Percentiles rank a stretch among this genome's conserved stretches.
These are phyloP conservation scores for Amiota minor DNA, from an alignment of 2,888 invertebrate genomes.

Conservation along the genomic window DNA sequence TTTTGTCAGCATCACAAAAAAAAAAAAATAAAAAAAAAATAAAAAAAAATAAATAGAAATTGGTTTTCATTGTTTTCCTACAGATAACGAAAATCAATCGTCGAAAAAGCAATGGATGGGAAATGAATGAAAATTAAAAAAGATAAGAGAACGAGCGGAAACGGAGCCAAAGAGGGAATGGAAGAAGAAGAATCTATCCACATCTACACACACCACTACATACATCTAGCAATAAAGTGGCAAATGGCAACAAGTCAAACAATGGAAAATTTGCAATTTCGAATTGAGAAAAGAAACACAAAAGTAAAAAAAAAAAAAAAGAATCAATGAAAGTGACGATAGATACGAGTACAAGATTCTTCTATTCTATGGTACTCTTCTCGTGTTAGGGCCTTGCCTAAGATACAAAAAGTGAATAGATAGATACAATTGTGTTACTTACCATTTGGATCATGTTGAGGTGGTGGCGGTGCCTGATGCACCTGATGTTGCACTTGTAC, in stretches of 20 bases:
- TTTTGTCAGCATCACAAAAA: neutral
- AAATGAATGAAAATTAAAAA: neutral
- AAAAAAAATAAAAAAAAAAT: too few species aligned
- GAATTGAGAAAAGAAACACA: too few species aligned
- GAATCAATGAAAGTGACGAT: neutral
- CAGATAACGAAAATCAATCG: too few species aligned
- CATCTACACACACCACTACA: too few species aligned
- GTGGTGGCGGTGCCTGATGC: slow-evolving; percentile 30
- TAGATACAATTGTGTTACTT: slow-evolving; percentile 45
- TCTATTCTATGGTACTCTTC: neutral
- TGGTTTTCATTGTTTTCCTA: neutral
- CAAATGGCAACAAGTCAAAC: too few species aligned
- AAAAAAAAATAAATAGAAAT: neutral
- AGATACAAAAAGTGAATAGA: slow-evolving; percentile 7
- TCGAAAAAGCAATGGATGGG: neutral
- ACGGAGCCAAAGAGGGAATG: neutral
- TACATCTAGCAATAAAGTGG: too few species aligned
- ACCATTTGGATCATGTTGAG: slow-evolving; percentile 66
- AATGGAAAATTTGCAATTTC: too few species aligned
- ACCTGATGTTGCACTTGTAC: slow-evolving; percentile 20
- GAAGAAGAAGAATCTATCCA: neutral
- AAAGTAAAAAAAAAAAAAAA: neutral
- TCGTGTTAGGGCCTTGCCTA: neutral
- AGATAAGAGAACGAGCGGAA: neutral
- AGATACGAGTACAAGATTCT: too few species aligned